phyloP scores from a whole-genome alignment of 2,113 vertebrate species.

The Lepus europaeus region DNA sequence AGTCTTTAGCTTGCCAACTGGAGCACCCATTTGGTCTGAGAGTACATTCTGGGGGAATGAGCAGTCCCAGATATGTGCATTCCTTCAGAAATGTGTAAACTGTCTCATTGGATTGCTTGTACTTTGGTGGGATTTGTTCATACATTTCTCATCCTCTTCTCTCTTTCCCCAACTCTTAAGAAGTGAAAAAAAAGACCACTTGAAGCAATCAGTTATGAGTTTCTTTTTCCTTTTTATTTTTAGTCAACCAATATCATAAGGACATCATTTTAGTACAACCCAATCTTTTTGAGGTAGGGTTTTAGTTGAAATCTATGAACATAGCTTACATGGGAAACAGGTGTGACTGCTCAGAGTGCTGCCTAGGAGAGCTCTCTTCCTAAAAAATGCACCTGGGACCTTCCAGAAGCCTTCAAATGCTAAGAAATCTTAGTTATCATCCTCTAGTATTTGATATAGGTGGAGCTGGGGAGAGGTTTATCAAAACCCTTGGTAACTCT shows the following conservation, averaged over 20 bases:
- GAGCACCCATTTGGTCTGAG: not conserved
- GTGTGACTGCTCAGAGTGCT: not conserved
- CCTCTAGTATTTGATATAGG: not conserved
- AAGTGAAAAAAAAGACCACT: constrained; percentile 40
- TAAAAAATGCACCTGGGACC: not conserved
- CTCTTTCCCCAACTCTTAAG: not conserved
- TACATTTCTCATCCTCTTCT: not conserved
- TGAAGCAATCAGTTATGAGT: not conserved
- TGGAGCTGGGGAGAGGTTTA: not conserved
- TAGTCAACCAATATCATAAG: not conserved
- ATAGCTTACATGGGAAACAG: not conserved
- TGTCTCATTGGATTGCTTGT: not conserved
- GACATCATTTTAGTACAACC: not conserved
- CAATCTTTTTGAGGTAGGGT: not conserved
- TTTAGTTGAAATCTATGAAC: constrained; percentile 4
- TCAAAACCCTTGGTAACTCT: no score
- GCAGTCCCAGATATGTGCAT: not conserved
- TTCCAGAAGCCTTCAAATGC: not conserved
- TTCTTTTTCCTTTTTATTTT: constrained; percentile 54
- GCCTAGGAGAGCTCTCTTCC: not conserved
- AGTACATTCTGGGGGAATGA: not conserved
- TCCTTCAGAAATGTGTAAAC: not conserved
- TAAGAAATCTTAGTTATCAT: not conserved
- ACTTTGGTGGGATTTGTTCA: not conserved
- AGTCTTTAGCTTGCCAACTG: not conserved